Base-by-base conservation (phyloP, 2,113 vertebrate species). In the Tyto alba region DNA sequence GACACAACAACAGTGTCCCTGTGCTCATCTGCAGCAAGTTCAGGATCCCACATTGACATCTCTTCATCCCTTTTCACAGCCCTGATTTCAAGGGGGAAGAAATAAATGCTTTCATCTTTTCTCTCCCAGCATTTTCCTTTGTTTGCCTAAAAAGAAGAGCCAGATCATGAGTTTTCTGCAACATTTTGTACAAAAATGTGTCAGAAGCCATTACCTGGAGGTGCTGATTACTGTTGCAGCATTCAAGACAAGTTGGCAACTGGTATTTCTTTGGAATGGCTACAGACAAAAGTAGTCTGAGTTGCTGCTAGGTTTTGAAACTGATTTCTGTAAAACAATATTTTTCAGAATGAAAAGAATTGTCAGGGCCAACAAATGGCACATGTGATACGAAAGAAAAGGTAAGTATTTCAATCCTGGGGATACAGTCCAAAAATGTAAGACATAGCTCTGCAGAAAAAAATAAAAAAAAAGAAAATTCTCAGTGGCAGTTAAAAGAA, bases 321-420 rank as follows among this genome's bases (percentile, higher is more conserved):
- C 74, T 16, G 62, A 67, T 94, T 94, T 90, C 53, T 94, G 73
- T 50, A 91, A 91, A 95, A 78, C 66, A 92, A 69, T 95, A 85
- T 93, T 96, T 95, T 95, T 85, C 74, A 95, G 41, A 91, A 89
- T 71, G 76, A 91, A 95, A 93, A 74, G 41, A 92, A 92, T 93
- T 91, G 77, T 75, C 90, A 82, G 63, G 76, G n/a, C 69, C 90
- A 92, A 94, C 45, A 96, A 94, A 95, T 94, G 91, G 74, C 81
- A 93, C 86, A 66, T 32, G 67, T 93, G 60, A 92, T 89, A 92
- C 79, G 73, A 95, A 93, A 88, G 90, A 72, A 93, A 66, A 94
- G 52, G 88, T 79, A 93, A 81, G 84, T 66, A 88, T 87, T 93
- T 76, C 66, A 87, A 10, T 73, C 81, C 71, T 1, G 2, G 77